Percentiles rank a stretch among this genome's conserved stretches.
Evolutionary conservation across 2,888 invertebrate species (phyloP).

Genomic region (Branchinecta sandiegonensis): DNA sequence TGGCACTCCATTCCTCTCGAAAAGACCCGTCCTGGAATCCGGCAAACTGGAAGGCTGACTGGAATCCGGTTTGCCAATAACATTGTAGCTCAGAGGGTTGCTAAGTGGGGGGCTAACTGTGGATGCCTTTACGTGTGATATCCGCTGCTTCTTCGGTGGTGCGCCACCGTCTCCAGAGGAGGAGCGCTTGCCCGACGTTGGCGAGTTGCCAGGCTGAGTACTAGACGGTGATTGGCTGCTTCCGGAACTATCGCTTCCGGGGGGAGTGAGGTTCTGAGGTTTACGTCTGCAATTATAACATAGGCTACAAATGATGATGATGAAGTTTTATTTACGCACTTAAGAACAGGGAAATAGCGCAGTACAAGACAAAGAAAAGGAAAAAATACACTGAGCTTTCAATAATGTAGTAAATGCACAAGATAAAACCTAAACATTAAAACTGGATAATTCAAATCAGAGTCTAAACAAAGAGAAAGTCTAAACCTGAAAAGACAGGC

Average conservation of each 20-base stretch:
- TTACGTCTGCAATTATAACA: constrained; percentile 48
- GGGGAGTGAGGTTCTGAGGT: constrained; percentile 79
- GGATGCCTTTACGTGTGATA: constrained; percentile 63
- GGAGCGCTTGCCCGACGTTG: constrained; percentile 1
- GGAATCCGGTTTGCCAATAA: constrained; percentile 22
- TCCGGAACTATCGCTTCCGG: constrained; percentile 59
- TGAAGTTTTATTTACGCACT: no score
- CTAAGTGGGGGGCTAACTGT: constrained; percentile 29
- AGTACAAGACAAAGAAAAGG: no score
- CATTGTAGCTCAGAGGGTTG: constrained; percentile 24
- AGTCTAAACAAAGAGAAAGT: no score
- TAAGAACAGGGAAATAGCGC: no score
- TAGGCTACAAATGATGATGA: no score
- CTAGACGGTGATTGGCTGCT: constrained; percentile 56
- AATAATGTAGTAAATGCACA: no score
- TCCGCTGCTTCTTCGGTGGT: constrained; percentile 62
- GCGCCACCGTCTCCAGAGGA: constrained; percentile 37
- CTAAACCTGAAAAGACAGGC: no score
- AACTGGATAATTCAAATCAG: no score
- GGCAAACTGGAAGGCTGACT: constrained; percentile 20
- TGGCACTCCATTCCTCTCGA: background rate
- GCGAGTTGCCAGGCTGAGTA: constrained; percentile 29
- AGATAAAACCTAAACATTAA: no score
- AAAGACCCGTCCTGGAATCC: constrained; percentile 1
- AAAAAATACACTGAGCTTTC: no score